These are phyloP conservation scores for Lophius piscatorius DNA, from an alignment of 2,113 vertebrate genomes.

Conservation along the genomic window DNA sequence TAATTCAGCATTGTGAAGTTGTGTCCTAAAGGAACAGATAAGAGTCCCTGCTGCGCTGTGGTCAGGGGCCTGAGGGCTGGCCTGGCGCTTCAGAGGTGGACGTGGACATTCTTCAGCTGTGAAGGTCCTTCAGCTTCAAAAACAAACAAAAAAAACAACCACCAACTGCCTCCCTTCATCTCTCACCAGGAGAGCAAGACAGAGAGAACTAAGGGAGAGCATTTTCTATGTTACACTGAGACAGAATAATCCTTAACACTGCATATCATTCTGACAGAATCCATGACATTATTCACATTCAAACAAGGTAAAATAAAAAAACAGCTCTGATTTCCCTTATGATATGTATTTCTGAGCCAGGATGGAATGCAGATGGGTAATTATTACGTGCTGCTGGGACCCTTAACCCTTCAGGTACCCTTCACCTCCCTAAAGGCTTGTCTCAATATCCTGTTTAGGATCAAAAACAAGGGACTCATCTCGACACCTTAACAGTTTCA, in stretches of 20 bases:
- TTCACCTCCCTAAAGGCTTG: conserved; percentile 11
- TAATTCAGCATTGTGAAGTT: conserved; percentile 56
- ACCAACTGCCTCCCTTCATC: conserved; percentile 23
- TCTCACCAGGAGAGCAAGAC: conserved; percentile 63
- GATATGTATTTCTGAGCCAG: conserved; percentile 62
- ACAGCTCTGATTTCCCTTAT: conserved; percentile 59
- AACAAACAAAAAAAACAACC: conserved; percentile 8
- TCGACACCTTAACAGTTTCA: background rate
- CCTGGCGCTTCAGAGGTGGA: conserved; percentile 6
- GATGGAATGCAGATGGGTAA: conserved; percentile 42
- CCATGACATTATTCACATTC: conserved; percentile 66
- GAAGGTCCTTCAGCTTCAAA: conserved; percentile 55
- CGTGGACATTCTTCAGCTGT: conserved; percentile 74
- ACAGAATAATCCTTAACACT: conserved; percentile 61
- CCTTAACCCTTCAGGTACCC: conserved; percentile 46
- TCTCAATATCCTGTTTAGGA: background rate
- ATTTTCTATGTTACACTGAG: conserved; percentile 35
- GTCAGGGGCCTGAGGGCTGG: conserved; percentile 19
- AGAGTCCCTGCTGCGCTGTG: conserved; percentile 26
- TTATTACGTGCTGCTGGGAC: conserved; percentile 24
- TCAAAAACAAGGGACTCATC: background rate
- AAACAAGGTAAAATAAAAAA: conserved; percentile 38
- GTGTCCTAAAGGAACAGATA: conserved; percentile 44
- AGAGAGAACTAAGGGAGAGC: conserved; percentile 29
- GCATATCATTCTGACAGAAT: conserved; percentile 62